Conservation (phyloP, 1,140 invertebrate genomes). For the Melipona quadrifasciata region DNA sequence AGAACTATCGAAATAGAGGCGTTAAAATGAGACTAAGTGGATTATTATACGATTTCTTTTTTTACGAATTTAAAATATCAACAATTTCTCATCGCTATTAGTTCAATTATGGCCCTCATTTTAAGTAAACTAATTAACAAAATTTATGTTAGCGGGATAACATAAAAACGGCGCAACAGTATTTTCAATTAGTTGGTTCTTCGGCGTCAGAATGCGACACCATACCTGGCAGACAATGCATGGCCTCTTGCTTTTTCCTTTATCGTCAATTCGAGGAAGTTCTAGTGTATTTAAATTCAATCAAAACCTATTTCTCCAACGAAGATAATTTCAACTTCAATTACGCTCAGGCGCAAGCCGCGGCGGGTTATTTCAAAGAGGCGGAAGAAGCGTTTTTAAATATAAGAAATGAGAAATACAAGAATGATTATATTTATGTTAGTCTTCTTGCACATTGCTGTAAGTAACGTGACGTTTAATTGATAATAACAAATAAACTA, state of each 20-base stretch:
- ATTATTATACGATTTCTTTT: too few relatives aligned
- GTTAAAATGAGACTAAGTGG: too few relatives aligned
- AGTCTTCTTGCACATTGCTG: slow-evolving; percentile 94
- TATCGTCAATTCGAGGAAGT: slow-evolving; percentile 98
- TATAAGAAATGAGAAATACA: slow-evolving; percentile 92
- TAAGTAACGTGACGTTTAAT: slow-evolving; percentile 79
- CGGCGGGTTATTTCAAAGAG: slow-evolving; percentile 95
- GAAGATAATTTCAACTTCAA: slow-evolving; percentile 99
- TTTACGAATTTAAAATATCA: neutral
- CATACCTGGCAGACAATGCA: slow-evolving; percentile 96
- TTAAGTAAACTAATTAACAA: neutral
- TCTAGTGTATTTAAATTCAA: slow-evolving; percentile 97
- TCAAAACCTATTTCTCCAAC: slow-evolving; percentile 97
- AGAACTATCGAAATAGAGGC: too few relatives aligned
- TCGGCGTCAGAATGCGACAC: slow-evolving; percentile 98
- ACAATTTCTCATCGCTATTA: too few relatives aligned
- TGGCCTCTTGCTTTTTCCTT: slow-evolving; percentile 98
- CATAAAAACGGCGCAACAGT: slow-evolving; percentile 97
- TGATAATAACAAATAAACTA: too few relatives aligned
- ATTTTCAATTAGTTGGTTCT: slow-evolving; percentile 97
- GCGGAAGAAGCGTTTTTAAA: slow-evolving; percentile 95
- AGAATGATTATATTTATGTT: slow-evolving; percentile 93
- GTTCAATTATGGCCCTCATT: too few relatives aligned
- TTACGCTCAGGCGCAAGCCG: slow-evolving; percentile 97
- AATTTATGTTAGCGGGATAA: slow-evolving; percentile 90